Base-by-base conservation (phyloP, 2,888 invertebrate species). In the Pseudococcus viburni region DNA sequence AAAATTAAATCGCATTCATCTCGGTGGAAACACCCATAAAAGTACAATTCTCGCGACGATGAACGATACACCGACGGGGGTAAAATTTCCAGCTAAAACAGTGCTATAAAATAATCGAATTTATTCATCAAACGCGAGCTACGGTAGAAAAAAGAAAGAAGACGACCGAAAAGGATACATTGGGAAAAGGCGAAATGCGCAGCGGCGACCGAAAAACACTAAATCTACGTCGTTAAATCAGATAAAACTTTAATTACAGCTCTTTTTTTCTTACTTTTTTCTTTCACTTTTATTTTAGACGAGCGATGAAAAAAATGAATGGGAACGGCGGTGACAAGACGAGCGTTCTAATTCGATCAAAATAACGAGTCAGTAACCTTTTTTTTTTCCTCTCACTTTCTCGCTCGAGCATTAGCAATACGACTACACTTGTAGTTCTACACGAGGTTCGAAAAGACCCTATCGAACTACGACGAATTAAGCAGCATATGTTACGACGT, bases 231-330 rank as follows among this genome's bases (percentile, higher is more conserved):
- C 68, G 68, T 73, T 33, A 73, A 73, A 73, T 73, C 68, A 15
- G 68, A 73, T 73, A 73, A 73, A 73, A 73, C 68, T 73, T 73
- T 73, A 73, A 73, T 73, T 73, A 73, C 26, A 73, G 22, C 12
- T 33, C 0, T 0, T 73, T 33, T 73, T 33, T 73, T 73, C 4
- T 12, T 33, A 1, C 0, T 11, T 22, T 26, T 73, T 64, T 64
- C 12, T 73, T 22, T 73, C 59, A 59, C 59, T 59, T 59, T 59
- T 19, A 59, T 33, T 59, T 59, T 6, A 19, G 59, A 59, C 59
- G 59, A 59, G 15, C 51, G 17, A 51, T 0, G 19, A 19, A 73
- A 73, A 73, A 73, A 73, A 73, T 22, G 26, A 15, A 73, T 33
- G 68, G 33, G 26, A 73, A 33, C 26, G 68, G 33, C 33, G 68